Evolutionary conservation across 2,113 vertebrate species (phyloP).

Genomic region (Microtus montanus): DNA sequence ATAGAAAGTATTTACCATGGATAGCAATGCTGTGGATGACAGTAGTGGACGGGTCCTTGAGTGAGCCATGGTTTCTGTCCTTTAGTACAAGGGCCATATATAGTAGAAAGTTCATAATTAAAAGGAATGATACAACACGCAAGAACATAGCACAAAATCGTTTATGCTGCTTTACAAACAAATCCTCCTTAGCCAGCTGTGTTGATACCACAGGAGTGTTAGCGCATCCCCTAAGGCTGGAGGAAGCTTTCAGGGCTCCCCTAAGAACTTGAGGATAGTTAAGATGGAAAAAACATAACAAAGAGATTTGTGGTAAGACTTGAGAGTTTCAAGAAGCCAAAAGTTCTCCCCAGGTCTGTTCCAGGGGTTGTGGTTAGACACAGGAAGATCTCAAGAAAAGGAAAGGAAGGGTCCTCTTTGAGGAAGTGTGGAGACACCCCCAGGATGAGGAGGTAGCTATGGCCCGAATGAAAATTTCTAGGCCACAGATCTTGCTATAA

Average conservation of each 20-base stretch:
- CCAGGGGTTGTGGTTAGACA: slow-evolving; percentile 14
- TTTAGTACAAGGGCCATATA: background rate
- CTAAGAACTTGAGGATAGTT: background rate
- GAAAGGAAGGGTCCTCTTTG: background rate
- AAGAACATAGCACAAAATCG: background rate
- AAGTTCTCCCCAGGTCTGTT: background rate
- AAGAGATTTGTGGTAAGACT: background rate
- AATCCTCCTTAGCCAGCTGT: background rate
- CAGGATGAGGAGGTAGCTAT: background rate
- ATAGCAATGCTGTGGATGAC: background rate
- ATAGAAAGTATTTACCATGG: background rate
- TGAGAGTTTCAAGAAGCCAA: background rate
- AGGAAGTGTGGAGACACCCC: background rate
- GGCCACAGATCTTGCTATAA: background rate
- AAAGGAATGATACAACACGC: background rate
- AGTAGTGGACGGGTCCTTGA: too few species aligned
- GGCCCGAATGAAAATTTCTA: background rate
- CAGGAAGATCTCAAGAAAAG: background rate
- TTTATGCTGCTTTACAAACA: background rate
- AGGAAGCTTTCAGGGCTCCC: background rate
- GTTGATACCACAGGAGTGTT: background rate
- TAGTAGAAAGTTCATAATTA: background rate
- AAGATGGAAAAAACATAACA: background rate
- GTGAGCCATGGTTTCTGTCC: background rate
- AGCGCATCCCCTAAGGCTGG: background rate